phyloP scores from a whole-genome alignment of 2,888 invertebrate species.

The Piscicola geometra region DNA sequence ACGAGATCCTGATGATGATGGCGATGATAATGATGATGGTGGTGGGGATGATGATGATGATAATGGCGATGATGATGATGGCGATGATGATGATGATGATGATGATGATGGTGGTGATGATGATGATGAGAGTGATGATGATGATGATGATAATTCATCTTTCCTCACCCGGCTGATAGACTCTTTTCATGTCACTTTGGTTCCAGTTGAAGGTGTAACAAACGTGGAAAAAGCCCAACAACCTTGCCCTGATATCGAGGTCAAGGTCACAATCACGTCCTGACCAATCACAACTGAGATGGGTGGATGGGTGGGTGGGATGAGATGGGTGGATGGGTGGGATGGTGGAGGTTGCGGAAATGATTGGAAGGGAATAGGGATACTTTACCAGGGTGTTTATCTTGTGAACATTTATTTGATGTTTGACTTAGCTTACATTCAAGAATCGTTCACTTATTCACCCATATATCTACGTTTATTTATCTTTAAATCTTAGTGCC shows the following conservation, averaged over 20 bases:
- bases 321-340: too few relatives aligned
- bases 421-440: too few relatives aligned
- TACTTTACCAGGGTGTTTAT: too few relatives aligned
- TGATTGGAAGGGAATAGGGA: too few relatives aligned
- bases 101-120: constrained; percentile 11
- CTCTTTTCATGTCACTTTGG: background rate
- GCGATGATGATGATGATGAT: constrained; percentile 1
- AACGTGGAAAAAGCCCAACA: constrained; percentile 25
- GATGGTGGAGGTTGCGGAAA: too few relatives aligned
- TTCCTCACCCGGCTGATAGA: constrained; percentile 24
- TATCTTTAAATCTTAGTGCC: too few relatives aligned
- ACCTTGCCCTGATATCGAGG: constrained; percentile 3
- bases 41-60: constrained; percentile 18
- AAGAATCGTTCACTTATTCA: too few relatives aligned
- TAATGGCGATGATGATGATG: constrained; percentile 2
- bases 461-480: too few relatives aligned
- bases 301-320: too few relatives aligned
- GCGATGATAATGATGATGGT: too few relatives aligned
- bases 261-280: constrained; percentile 3
- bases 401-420: too few relatives aligned
- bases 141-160: constrained; percentile 25
- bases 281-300: constrained; percentile 10
- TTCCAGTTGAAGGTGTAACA: constrained; percentile 44
- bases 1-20: constrained; percentile 39
- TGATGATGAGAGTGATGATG: background rate